phyloP scores from a whole-genome alignment of 2,113 vertebrate genomes.

The Rhinoptilus africanus region DNA sequence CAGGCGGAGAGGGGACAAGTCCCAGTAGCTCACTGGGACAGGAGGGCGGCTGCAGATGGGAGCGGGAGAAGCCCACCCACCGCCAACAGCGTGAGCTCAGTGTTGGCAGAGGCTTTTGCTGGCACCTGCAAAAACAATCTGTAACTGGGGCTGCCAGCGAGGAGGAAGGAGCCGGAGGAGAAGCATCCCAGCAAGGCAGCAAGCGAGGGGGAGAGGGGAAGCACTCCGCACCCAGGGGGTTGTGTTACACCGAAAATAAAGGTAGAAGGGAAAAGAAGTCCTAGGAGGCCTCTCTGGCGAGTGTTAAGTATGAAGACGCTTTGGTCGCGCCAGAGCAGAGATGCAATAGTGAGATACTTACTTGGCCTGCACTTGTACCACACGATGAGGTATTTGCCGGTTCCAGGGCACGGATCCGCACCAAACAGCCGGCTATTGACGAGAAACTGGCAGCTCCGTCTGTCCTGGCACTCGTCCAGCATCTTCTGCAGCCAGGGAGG shows the following conservation, averaged over 20 bases:
- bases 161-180: neutral
- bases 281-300: neutral
- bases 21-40: neutral
- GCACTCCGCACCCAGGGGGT: rapidly evolving
- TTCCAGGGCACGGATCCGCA: slow-evolving; percentile 82
- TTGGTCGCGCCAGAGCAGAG: neutral
- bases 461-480: slow-evolving; percentile 90
- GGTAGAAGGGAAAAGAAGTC: neutral
- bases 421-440: slow-evolving; percentile 89
- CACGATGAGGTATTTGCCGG: slow-evolving; percentile 85
- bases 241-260: neutral
- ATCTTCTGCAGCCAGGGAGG: slow-evolving; percentile 78
- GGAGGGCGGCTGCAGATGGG: neutral
- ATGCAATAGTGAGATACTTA: slow-evolving; percentile 66
- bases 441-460: slow-evolving; percentile 86
- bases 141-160: neutral
- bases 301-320: neutral
- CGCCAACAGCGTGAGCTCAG: neutral
- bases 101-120: neutral
- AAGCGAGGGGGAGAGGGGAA: neutral
- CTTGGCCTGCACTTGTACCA: slow-evolving; percentile 92
- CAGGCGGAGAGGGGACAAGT: rapidly evolving
- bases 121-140: slow-evolving; percentile 17
- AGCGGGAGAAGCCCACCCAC: neutral
- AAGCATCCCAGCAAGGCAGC: neutral